Percentiles rank a stretch among this genome's conserved stretches.
These are phyloP conservation scores for Proisotoma minuta DNA, from an alignment of 2,888 invertebrate genomes.

Conservation along the genomic window DNA sequence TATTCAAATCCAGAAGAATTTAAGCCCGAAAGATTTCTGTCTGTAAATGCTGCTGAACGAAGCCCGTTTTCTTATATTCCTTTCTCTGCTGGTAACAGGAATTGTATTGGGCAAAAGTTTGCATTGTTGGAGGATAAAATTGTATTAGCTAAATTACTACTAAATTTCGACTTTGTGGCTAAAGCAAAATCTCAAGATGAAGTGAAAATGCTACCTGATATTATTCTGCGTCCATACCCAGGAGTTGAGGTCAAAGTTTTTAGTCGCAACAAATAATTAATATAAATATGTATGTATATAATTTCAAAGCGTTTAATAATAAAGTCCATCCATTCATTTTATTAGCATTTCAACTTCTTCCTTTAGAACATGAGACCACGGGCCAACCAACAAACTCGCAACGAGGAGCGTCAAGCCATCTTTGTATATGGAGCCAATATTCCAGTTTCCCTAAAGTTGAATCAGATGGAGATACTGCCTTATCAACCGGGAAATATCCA, in stretches of 20 bases:
- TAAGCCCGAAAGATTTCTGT: slow-evolving; percentile 34
- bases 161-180: slow-evolving; percentile 58
- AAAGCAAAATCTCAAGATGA: slow-evolving; percentile 57
- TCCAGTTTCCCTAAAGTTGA: no score
- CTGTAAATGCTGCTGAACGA: slow-evolving; percentile 30
- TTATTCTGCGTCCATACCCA: slow-evolving; percentile 17
- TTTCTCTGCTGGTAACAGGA: slow-evolving; percentile 35
- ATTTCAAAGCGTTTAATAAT: no score
- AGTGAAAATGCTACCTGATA: slow-evolving; percentile 10
- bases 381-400: no score
- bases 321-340: no score
- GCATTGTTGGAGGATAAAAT: slow-evolving; percentile 59
- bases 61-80: slow-evolving; percentile 45
- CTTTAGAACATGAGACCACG: no score
- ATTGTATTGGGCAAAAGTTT: slow-evolving; percentile 56
- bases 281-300: no score
- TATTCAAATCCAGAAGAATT: slow-evolving; percentile 30
- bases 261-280: background rate
- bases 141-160: slow-evolving; percentile 57
- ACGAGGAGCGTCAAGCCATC: no score
- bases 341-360: no score
- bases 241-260: slow-evolving; percentile 17
- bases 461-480: no score
- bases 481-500: no score
- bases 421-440: no score